phyloP scores from a whole-genome alignment of 2,113 vertebrate genomes.

The Hippocampus zosterae region DNA sequence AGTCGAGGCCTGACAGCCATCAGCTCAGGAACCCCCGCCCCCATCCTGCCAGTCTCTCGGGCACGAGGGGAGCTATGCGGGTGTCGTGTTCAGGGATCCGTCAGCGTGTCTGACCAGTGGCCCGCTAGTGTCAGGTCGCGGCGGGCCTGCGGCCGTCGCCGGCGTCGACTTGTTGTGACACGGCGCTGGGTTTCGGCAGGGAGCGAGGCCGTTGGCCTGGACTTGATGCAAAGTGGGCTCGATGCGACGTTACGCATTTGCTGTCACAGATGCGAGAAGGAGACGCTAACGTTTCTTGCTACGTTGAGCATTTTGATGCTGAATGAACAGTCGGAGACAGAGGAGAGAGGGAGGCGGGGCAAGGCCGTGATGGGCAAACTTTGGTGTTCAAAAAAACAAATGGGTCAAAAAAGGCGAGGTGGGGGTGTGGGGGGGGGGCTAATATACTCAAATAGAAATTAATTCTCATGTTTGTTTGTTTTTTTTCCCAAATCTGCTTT shows the following conservation, averaged over 20 bases:
- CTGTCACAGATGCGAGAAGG: slow-evolving; percentile 14
- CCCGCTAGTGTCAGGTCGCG: slow-evolving; percentile 66
- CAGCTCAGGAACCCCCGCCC: slow-evolving; percentile 7
- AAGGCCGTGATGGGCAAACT: too few relatives aligned
- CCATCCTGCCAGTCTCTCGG: background rate
- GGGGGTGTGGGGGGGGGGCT: too few relatives aligned
- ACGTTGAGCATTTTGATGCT: slow-evolving; percentile 25
- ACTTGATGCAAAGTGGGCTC: slow-evolving; percentile 24
- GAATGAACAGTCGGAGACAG: background rate
- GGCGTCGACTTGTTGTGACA: slow-evolving; percentile 60
- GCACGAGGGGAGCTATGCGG: slow-evolving; percentile 3
- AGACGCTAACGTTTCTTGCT: slow-evolving; percentile 7
- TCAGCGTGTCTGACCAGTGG: slow-evolving; percentile 61
- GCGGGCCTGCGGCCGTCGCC: slow-evolving; percentile 34
- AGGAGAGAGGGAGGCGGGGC: background rate
- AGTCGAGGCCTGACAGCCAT: slow-evolving; percentile 25
- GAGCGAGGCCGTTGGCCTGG: slow-evolving; percentile 43
- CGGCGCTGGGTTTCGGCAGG: slow-evolving; percentile 58
- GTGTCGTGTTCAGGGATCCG: slow-evolving; percentile 39
- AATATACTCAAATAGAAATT: background rate
- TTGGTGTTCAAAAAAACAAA: too few relatives aligned
- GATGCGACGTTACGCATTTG: slow-evolving; percentile 19
- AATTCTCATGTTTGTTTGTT: background rate
- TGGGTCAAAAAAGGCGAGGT: too few relatives aligned
- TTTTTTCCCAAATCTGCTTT: background rate